These are phyloP conservation scores for Ceuthmochares aereus DNA, from an alignment of 2,113 vertebrate genomes.

Conservation along the genomic window DNA sequence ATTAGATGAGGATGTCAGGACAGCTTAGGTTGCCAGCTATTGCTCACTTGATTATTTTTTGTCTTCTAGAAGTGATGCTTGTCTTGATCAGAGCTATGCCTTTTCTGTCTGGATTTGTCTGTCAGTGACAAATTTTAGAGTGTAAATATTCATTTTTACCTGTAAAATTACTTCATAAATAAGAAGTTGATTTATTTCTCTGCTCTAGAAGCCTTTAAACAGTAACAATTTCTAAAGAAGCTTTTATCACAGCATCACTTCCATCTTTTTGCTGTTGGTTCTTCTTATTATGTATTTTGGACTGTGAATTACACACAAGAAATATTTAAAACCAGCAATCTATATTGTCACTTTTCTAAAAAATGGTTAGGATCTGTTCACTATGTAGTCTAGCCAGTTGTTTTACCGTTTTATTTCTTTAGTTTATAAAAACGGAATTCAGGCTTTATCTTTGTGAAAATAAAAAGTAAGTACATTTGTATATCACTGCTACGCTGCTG, in stretches of 20 bases:
- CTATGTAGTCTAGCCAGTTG: not conserved
- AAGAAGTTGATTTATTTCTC: not conserved
- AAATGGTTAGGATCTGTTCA: not conserved
- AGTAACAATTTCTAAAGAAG: not conserved
- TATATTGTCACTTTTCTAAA: not conserved
- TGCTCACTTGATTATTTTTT: not conserved
- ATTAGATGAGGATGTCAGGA: not conserved
- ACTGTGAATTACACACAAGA: not conserved
- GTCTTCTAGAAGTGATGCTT: not conserved
- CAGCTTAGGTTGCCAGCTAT: rapidly evolving
- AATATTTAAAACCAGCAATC: not conserved
- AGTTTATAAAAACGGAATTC: not conserved
- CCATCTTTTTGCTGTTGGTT: not conserved
- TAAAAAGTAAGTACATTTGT: not conserved
- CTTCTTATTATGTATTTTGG: not conserved
- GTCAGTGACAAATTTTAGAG: not conserved
- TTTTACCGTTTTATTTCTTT: not conserved
- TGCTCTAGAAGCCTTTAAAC: not conserved
- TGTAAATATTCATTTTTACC: not conserved
- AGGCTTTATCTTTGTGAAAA: not conserved
- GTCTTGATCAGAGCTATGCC: not conserved
- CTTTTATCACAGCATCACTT: not conserved
- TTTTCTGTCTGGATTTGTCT: not conserved
- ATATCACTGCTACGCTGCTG: not conserved
- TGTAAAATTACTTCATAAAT: not conserved